A percentile compares a stretch with the other conserved stretches of the same genome.
Conservation (phyloP, 2,888 invertebrate species). For the Diaperis boleti region DNA sequence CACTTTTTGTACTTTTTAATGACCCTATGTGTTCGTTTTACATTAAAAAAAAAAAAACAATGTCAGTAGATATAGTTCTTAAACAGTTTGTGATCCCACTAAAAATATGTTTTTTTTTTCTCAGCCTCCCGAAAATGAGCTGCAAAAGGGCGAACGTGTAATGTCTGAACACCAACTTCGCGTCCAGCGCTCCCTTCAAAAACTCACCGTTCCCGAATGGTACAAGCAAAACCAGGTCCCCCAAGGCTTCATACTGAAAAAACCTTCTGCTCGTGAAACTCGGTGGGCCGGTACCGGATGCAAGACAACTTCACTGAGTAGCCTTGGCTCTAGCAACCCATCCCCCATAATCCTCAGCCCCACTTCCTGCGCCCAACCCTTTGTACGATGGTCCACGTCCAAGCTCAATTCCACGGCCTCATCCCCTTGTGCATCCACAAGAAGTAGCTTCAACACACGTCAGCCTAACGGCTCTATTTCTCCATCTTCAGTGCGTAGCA, state of each 20-base stretch:
- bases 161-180: constrained; percentile 95
- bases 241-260: constrained; percentile 85
- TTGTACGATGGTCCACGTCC: constrained; percentile 81
- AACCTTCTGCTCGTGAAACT: constrained; percentile 71
- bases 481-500: constrained; percentile 77
- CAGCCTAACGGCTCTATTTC: constrained; percentile 72
- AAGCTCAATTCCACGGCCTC: constrained; percentile 80
- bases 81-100: neutral
- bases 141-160: constrained; percentile 87
- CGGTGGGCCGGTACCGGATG: constrained; percentile 71
- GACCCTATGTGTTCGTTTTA: too few relatives aligned
- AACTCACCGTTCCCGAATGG: constrained; percentile 96
- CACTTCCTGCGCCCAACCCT: constrained; percentile 64
- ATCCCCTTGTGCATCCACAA: constrained; percentile 80
- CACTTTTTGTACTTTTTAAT: too few relatives aligned
- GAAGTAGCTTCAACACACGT: constrained; percentile 76
- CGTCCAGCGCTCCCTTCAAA: constrained; percentile 92
- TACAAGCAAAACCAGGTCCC: constrained; percentile 81
- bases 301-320: constrained; percentile 89
- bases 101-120: neutral
- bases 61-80: too few relatives aligned
- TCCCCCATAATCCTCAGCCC: constrained; percentile 64
- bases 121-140: constrained; percentile 95
- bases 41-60: too few relatives aligned
- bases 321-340: constrained; percentile 70